These are phyloP conservation scores for Pangasianodon hypophthalmus DNA, from an alignment of 2,113 vertebrate genomes.

Conservation along the genomic window DNA sequence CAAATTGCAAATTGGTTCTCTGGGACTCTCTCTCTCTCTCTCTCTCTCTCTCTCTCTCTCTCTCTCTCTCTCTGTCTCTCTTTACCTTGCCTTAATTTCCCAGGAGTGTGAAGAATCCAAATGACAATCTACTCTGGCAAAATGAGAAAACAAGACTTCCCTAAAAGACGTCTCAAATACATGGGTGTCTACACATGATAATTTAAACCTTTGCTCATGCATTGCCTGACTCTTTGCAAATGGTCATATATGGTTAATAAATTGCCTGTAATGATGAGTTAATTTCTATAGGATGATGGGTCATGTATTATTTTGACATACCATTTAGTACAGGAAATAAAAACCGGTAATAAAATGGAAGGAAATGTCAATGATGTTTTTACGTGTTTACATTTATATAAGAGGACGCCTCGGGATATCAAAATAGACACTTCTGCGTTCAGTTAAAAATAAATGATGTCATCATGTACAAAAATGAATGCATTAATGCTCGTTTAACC, in stretches of 20 bases:
- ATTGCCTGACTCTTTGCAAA: conserved; percentile 42
- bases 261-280: conserved; percentile 19
- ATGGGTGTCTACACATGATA: conserved; percentile 50
- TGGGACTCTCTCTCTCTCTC: not conserved
- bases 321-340: not conserved
- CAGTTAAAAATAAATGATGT: not conserved
- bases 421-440: not conserved
- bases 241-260: conserved; percentile 60
- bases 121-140: conserved; percentile 45
- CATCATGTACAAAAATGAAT: not conserved
- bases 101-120: conserved; percentile 58
- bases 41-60: not conserved
- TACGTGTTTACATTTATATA: not conserved
- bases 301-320: not conserved
- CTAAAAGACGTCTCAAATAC: conserved; percentile 58
- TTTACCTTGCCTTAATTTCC: conserved; percentile 66
- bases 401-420: not conserved
- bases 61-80: conserved; percentile 34
- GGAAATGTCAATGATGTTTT: not conserved
- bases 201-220: conserved; percentile 66
- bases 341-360: not conserved
- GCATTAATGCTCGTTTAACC: not conserved
- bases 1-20: not conserved
- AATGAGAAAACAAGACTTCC: not conserved
- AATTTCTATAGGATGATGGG: not conserved